These are phyloP conservation scores for Pygoscelis adeliae DNA, from an alignment of 2,113 vertebrate genomes.

Conservation along the genomic window DNA sequence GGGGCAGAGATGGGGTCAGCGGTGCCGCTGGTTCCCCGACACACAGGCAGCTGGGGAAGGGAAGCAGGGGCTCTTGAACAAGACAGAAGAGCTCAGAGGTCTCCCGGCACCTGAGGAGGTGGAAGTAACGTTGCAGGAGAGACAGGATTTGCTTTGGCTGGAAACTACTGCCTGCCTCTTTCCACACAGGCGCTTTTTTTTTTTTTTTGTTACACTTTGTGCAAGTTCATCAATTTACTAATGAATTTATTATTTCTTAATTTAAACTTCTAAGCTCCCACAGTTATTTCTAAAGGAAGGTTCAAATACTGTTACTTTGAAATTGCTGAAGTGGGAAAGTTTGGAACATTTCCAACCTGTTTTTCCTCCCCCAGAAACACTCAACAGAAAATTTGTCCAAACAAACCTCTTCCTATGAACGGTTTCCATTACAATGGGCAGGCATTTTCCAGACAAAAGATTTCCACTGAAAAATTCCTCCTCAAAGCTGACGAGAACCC, in stretches of 20 bases:
- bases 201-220: neutral
- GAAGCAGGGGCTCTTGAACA: neutral
- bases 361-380: constrained; percentile 9
- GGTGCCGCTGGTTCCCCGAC: accelerated
- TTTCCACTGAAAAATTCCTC: constrained; percentile 38
- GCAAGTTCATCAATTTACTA: neutral
- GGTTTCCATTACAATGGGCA: constrained; percentile 23
- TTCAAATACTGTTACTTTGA: neutral
- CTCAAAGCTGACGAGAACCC: neutral
- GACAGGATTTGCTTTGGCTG: neutral
- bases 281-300: neutral
- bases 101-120: neutral
- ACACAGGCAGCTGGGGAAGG: neutral
- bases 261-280: neutral
- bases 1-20: accelerated
- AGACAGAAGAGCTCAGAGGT: neutral
- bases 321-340: neutral
- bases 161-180: neutral
- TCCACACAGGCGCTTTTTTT: neutral
- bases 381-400: constrained; percentile 39
- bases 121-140: neutral
- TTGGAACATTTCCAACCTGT: neutral
- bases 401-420: constrained; percentile 50
- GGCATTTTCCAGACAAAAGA: constrained; percentile 35
- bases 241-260: neutral